Conservation (phyloP, 2,113 vertebrate species). For the Psittacus erithacus region DNA sequence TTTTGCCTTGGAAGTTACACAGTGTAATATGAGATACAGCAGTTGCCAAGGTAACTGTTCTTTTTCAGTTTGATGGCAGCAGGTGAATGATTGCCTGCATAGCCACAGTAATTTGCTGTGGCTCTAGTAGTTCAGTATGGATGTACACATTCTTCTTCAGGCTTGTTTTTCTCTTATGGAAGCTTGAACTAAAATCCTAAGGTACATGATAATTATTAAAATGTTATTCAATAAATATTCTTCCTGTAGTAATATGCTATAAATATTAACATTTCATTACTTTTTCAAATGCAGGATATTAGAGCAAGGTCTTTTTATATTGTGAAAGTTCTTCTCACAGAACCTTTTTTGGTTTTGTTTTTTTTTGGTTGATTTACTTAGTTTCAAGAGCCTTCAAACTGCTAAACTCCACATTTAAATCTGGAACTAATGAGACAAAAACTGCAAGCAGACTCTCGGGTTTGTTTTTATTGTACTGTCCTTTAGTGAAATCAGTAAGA, state of each 20-base stretch:
- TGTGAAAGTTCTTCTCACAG: background rate
- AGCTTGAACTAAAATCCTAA: background rate
- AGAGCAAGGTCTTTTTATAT: background rate
- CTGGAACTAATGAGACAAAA: background rate
- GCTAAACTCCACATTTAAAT: background rate
- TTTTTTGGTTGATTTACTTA: background rate
- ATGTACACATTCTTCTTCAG: background rate
- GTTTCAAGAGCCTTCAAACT: background rate
- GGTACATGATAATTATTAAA: background rate
- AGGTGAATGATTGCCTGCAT: constrained; percentile 42
- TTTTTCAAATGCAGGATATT: background rate
- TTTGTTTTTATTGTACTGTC: background rate
- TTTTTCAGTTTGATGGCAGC: constrained; percentile 22
- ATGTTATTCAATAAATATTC: background rate
- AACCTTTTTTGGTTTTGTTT: background rate
- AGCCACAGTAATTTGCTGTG: constrained; percentile 16
- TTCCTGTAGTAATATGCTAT: background rate
- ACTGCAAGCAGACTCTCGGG: background rate
- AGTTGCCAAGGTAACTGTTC: constrained; percentile 66
- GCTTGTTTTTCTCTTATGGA: background rate
- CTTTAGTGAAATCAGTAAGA: background rate
- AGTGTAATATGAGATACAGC: background rate
- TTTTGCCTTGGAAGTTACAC: constrained; percentile 16
- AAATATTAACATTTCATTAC: background rate
- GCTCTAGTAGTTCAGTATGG: background rate